These are phyloP conservation scores for Chouioia cunea DNA, from an alignment of 2,888 invertebrate species.

Conservation along the genomic window DNA sequence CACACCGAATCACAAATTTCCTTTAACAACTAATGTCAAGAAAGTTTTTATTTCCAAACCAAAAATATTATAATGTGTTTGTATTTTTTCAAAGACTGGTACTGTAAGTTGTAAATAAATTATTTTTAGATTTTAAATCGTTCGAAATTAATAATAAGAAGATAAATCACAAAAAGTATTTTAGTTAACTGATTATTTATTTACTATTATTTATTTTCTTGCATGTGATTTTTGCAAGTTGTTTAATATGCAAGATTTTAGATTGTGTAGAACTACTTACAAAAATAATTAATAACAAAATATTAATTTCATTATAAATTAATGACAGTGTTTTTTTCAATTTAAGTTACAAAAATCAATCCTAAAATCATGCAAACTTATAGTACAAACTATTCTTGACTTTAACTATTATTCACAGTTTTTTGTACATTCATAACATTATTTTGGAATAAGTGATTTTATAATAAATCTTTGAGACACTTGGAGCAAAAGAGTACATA, in stretches of 20 bases:
- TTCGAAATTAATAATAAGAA: conserved; percentile 12
- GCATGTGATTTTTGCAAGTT: conserved; percentile 25
- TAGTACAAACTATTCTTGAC: conserved; percentile 37
- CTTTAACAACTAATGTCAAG: conserved; percentile 65
- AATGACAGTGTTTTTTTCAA: conserved; percentile 12
- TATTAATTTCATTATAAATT: conserved; percentile 28
- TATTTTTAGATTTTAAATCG: conserved; percentile 39
- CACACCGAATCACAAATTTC: conserved; percentile 63
- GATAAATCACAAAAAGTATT: conserved; percentile 36
- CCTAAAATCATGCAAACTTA: conserved; percentile 43
- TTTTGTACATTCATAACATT: conserved; percentile 48
- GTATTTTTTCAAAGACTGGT: conserved; percentile 34
- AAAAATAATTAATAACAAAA: conserved; percentile 35
- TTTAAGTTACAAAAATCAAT: conserved; percentile 24
- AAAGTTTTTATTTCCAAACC: conserved; percentile 41
- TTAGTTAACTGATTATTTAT: conserved; percentile 43
- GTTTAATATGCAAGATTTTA: conserved; percentile 42
- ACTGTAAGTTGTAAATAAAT: conserved; percentile 46
- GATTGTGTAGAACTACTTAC: conserved; percentile 30
- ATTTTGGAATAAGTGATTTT: conserved; percentile 43
- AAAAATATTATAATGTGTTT: conserved; percentile 27
- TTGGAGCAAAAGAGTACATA: conserved; percentile 31
- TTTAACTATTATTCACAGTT: conserved; percentile 48
- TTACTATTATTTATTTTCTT: conserved; percentile 36
- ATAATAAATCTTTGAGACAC: conserved; percentile 32